A percentile compares a stretch with the other conserved stretches of the same genome.
phyloP scores from a whole-genome alignment of 1,140 invertebrate genomes.

The Cotesia glomerata region DNA sequence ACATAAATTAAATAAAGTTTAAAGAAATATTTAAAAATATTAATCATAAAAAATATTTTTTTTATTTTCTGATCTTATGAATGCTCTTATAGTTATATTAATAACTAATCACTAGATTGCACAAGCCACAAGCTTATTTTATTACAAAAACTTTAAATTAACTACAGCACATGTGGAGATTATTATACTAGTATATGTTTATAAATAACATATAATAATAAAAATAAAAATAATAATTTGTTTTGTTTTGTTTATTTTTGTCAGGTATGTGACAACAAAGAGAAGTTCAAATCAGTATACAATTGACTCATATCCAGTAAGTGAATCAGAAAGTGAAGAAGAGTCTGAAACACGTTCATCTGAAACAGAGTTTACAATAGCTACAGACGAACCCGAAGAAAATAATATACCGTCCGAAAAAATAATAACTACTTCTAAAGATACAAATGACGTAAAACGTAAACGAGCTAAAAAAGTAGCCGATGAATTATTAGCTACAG shows the following conservation, averaged over 20 bases:
- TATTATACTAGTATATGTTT: not conserved
- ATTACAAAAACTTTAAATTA: no score
- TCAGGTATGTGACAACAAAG: conserved; percentile 52
- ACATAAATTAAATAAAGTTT: no score
- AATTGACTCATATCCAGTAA: conserved; percentile 51
- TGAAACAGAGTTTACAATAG: conserved; percentile 37
- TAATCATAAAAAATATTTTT: no score
- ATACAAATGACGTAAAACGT: conserved; percentile 46
- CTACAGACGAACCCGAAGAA: not conserved
- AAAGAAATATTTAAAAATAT: no score
- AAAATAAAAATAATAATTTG: not conserved
- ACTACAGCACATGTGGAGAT: no score
- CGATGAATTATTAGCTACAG: conserved; percentile 73
- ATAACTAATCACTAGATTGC: no score
- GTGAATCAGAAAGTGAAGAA: conserved; percentile 61
- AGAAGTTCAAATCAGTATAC: conserved; percentile 48
- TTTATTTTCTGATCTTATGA: no score
- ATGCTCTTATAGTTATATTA: no score
- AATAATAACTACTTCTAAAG: conserved; percentile 36
- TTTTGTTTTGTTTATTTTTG: conserved; percentile 19
- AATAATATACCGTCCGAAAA: conserved; percentile 29
- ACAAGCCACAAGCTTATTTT: no score
- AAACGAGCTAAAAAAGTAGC: conserved; percentile 68
- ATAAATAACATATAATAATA: not conserved
- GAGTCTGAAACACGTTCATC: conserved; percentile 55